A percentile compares a stretch with the other conserved stretches of the same genome.
These are phyloP conservation scores for Heliocidaris tuberculata DNA, from an alignment of 35 echinoderm and acorn worm genomes.

Conservation along the genomic window DNA sequence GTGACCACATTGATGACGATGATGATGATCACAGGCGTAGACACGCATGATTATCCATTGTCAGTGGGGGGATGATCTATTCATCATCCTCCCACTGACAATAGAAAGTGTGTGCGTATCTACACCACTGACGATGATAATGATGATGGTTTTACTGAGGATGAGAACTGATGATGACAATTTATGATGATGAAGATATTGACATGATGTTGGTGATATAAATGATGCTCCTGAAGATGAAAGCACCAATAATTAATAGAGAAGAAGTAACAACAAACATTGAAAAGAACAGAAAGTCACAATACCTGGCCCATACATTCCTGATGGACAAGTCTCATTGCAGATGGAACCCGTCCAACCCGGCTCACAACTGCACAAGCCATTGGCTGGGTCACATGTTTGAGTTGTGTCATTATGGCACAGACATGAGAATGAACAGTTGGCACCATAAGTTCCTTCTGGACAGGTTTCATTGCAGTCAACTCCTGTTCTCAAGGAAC, in stretches of 20 bases:
- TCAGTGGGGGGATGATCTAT: no score
- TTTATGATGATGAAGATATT: no score
- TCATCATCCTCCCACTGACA: no score
- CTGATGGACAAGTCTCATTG: constrained; percentile 49
- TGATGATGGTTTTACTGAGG: not conserved
- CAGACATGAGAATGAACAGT: constrained; percentile 40
- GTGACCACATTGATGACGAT: no score
- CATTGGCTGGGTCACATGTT: constrained; percentile 43
- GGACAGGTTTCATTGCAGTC: constrained; percentile 42
- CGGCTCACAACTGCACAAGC: constrained; percentile 46
- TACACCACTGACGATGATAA: not conserved
- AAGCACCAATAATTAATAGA: no score
- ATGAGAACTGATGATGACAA: not conserved
- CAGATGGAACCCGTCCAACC: constrained; percentile 64
- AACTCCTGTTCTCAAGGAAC: not conserved
- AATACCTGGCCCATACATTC: constrained; percentile 48
- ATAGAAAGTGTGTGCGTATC: no score
- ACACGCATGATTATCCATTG: no score
- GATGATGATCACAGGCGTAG: no score
- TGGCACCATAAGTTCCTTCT: constrained; percentile 37
- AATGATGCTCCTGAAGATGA: no score
- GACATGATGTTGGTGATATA: no score
- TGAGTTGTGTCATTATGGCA: constrained; percentile 45
- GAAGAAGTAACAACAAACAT: no score
- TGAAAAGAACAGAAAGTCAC: not conserved